A percentile compares a stretch with the other conserved stretches of the same genome.
These are phyloP conservation scores for Neoaliturus tenellus DNA, from an alignment of 2,888 invertebrate genomes.

Conservation along the genomic window DNA sequence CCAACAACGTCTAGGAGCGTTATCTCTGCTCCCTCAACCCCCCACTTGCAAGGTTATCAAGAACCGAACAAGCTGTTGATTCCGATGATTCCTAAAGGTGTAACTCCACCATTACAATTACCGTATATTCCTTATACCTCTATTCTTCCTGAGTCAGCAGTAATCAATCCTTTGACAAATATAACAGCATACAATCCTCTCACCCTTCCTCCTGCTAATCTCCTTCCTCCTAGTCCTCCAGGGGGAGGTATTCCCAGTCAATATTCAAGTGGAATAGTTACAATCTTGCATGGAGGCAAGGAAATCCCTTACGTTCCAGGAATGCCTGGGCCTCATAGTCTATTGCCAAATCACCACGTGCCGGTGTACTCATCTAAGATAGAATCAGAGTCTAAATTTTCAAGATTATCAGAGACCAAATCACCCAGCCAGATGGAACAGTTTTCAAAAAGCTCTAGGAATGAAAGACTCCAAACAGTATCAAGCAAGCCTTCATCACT, in stretches of 20 bases:
- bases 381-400: conserved; percentile 17
- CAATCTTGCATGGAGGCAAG: conserved; percentile 82
- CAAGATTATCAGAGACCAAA: background rate
- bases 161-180: conserved; percentile 63
- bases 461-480: background rate
- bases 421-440: background rate
- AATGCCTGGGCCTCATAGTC: conserved; percentile 87
- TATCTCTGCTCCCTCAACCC: conserved; percentile 36
- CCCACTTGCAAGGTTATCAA: conserved; percentile 65
- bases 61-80: conserved; percentile 77
- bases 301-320: conserved; percentile 92
- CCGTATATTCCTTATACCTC: conserved; percentile 66
- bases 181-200: conserved; percentile 62
- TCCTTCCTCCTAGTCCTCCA: conserved; percentile 67
- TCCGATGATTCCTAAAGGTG: conserved; percentile 74
- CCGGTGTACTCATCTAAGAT: conserved; percentile 68
- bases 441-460: background rate
- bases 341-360: conserved; percentile 72
- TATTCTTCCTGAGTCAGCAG: conserved; percentile 56
- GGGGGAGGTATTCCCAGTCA: conserved; percentile 70
- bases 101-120: conserved; percentile 71
- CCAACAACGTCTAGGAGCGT: conserved; percentile 6
- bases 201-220: conserved; percentile 61
- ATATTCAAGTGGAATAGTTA: conserved; percentile 75
- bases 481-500: conserved; percentile 69